Conservation (phyloP, 2,888 invertebrate genomes). For the Heliconius sara region DNA sequence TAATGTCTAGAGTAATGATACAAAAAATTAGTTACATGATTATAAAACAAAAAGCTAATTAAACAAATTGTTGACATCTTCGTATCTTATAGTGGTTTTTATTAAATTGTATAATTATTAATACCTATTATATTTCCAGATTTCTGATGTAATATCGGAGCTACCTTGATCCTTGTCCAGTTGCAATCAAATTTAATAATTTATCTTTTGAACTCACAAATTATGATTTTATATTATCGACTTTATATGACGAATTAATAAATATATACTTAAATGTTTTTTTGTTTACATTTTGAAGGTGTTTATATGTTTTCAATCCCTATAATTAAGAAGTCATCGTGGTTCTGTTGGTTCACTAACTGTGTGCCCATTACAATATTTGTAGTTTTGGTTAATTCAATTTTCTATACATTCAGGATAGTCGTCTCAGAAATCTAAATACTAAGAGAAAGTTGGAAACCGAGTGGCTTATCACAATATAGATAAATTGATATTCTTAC, state of each 20-base stretch:
- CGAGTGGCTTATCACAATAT: too few relatives aligned
- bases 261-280: neutral
- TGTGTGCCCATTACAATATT: neutral
- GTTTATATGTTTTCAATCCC: neutral
- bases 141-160: constrained; percentile 35
- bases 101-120: constrained; percentile 2
- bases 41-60: neutral
- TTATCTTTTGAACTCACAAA: neutral
- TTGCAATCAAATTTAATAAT: constrained; percentile 7
- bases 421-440: too few relatives aligned
- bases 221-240: neutral
- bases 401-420: too few relatives aligned
- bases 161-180: constrained; percentile 13
- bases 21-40: neutral
- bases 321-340: neutral
- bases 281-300: too few relatives aligned
- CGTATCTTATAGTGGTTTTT: neutral
- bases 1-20: neutral
- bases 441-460: too few relatives aligned
- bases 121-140: constrained; percentile 23
- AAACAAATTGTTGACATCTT: neutral
- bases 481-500: too few relatives aligned
- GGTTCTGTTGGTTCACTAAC: neutral
- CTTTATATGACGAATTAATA: neutral
- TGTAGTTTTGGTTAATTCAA: too few relatives aligned